phyloP scores from a whole-genome alignment of 2,113 vertebrate species.

The Bos indicus region DNA sequence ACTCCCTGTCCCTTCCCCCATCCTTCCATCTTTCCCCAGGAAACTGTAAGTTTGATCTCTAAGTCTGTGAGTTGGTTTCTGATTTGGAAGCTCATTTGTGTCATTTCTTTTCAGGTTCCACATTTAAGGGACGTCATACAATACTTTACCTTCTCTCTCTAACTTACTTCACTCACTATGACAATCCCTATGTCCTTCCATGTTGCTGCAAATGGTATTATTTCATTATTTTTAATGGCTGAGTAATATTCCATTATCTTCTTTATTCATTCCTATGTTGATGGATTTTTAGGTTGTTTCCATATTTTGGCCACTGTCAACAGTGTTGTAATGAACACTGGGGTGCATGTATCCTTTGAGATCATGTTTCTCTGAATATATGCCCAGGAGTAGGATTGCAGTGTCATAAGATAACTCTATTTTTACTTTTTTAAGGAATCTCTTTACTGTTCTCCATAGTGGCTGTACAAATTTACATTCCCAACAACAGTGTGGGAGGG shows the following conservation, averaged over 20 bases:
- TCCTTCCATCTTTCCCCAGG: background rate
- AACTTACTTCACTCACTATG: background rate
- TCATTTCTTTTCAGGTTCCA: background rate
- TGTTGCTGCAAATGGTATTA: background rate
- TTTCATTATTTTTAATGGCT: background rate
- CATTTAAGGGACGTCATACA: background rate
- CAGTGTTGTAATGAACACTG: background rate
- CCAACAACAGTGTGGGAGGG: background rate
- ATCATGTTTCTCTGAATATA: background rate
- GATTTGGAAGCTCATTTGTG: background rate
- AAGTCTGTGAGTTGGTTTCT: background rate
- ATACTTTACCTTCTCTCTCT: background rate
- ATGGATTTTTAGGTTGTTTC: background rate
- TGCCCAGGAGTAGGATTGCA: background rate
- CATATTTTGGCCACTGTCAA: background rate
- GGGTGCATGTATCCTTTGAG: background rate
- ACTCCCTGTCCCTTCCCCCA: background rate
- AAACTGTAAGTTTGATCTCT: background rate
- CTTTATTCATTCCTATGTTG: background rate
- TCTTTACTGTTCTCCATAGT: background rate
- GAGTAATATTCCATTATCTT: background rate
- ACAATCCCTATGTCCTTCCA: background rate
- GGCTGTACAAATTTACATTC: background rate
- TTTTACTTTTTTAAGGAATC: background rate
- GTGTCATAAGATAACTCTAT: background rate